Evolutionary conservation across 2,888 invertebrate species (phyloP).

Genomic region (Loripinus fragilis): DNA sequence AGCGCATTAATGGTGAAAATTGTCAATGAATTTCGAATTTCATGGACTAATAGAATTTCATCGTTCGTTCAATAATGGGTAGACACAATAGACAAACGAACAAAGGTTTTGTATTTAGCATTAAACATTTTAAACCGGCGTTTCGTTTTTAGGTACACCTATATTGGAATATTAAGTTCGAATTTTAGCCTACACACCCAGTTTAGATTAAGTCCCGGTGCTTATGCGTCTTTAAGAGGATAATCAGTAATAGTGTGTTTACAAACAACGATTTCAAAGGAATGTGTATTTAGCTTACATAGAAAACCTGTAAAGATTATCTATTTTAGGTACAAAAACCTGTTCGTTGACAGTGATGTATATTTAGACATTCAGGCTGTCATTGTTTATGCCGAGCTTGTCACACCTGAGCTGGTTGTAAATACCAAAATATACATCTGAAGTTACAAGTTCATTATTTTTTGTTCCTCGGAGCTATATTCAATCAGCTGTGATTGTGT

Average conservation of each 20-base stretch:
- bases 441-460: too few relatives aligned
- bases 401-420: background rate
- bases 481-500: background rate
- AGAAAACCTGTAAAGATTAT: background rate
- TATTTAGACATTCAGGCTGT: background rate
- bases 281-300: background rate
- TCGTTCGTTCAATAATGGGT: background rate
- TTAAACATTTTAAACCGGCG: background rate
- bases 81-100: background rate
- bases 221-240: background rate
- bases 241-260: background rate
- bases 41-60: background rate
- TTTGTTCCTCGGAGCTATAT: too few relatives aligned
- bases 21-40: background rate
- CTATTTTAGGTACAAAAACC: background rate
- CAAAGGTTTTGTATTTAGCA: background rate
- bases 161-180: background rate
- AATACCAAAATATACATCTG: background rate
- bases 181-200: background rate
- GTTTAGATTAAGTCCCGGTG: background rate
- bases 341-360: background rate
- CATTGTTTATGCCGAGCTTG: background rate
- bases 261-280: background rate
- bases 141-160: background rate
- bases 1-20: too few relatives aligned